These are phyloP conservation scores for Crax fasciolata DNA, from an alignment of 2,797 vertebrate species.

Conservation along the genomic window DNA sequence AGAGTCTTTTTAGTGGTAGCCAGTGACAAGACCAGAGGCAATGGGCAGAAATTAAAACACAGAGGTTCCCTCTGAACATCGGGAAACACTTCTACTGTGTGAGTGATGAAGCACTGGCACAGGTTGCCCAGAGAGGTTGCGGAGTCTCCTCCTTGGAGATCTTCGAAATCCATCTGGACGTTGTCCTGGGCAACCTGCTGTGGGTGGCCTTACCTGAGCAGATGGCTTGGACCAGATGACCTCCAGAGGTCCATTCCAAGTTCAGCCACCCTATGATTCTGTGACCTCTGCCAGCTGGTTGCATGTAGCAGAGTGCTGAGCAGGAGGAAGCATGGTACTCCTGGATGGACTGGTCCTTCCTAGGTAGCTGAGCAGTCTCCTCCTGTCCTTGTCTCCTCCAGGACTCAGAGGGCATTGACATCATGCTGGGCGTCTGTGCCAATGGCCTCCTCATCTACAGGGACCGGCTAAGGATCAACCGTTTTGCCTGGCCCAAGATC, in stretches of 20 bases:
- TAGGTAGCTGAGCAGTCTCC: not conserved
- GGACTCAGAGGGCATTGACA: constrained; percentile 99
- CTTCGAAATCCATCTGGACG: not conserved
- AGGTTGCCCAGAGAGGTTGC: not conserved
- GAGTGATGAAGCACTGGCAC: not conserved
- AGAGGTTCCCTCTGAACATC: not conserved
- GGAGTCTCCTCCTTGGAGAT: not conserved
- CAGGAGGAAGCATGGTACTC: not conserved
- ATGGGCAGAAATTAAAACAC: not conserved
- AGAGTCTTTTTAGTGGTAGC: not conserved
- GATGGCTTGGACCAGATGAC: not conserved
- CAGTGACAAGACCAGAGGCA: not conserved
- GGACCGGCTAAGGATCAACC: constrained; percentile 98
- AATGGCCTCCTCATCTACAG: constrained; percentile 97
- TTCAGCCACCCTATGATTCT: not conserved
- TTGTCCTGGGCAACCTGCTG: accelerated
- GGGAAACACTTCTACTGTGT: not conserved
- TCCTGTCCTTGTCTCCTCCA: constrained; percentile 66
- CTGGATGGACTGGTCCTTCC: not conserved
- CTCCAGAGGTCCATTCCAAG: not conserved
- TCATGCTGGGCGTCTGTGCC: constrained; percentile 98
- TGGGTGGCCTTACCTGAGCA: not conserved
- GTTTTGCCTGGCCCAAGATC: constrained; percentile 99
- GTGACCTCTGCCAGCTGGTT: not conserved
- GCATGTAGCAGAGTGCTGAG: accelerated